Percentiles rank a stretch among this genome's conserved stretches.
Evolutionary conservation across 2,797 vertebrate species (phyloP).

Genomic region (Natrix natrix): DNA sequence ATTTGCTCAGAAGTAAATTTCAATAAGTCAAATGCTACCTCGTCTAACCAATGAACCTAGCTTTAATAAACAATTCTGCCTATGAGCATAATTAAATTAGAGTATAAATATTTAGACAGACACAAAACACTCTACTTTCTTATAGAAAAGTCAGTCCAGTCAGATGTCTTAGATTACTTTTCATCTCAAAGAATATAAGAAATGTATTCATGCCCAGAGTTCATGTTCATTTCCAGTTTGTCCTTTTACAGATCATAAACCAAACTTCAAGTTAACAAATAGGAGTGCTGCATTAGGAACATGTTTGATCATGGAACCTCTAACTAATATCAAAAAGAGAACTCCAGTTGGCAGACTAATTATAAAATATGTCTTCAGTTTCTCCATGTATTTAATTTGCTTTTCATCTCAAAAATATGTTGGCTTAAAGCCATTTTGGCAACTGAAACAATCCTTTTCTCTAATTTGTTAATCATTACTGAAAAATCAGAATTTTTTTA

Average conservation of each 20-base stretch:
- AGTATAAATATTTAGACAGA: not conserved
- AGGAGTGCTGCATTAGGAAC: not conserved
- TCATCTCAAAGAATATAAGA: not conserved
- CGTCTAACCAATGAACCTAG: not conserved
- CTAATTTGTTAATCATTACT: conserved; percentile 27
- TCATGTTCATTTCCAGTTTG: not conserved
- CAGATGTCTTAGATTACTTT: not conserved
- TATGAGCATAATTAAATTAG: not conserved
- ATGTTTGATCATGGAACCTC: not conserved
- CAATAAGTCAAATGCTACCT: not conserved
- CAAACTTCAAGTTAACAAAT: not conserved
- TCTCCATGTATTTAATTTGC: not conserved
- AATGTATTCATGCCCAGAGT: not conserved
- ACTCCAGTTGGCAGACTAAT: not conserved
- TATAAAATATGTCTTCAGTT: not conserved
- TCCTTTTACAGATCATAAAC: not conserved
- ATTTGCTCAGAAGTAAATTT: not conserved
- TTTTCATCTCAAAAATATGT: not conserved
- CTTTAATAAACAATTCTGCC: not conserved
- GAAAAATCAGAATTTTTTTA: conserved; percentile 26
- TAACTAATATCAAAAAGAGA: not conserved
- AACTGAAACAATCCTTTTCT: conserved; percentile 1
- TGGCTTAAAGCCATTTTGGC: not conserved
- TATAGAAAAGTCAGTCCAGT: not conserved
- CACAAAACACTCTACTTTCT: not conserved